A percentile compares a stretch with the other conserved stretches of the same genome.
Evolutionary conservation across 2,797 vertebrate species (phyloP).

Genomic region (Channa striata): DNA sequence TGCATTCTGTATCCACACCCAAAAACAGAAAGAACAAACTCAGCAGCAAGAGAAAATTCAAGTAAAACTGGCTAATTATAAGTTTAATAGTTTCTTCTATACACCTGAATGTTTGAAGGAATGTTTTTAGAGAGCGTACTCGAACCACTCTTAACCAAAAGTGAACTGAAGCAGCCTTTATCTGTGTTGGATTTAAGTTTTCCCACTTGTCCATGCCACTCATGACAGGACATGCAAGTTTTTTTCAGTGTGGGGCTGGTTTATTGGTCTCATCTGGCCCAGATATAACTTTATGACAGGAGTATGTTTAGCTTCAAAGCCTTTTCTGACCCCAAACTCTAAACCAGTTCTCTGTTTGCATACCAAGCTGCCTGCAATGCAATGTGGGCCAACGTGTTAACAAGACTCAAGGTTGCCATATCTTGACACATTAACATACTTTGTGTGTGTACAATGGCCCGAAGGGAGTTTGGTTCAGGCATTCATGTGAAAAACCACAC

Average conservation of each 20-base stretch:
- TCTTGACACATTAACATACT: slow-evolving; percentile 71
- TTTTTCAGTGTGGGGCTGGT: slow-evolving; percentile 37
- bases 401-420: slow-evolving; percentile 64
- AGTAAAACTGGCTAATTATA: not conserved
- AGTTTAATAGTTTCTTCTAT: slow-evolving; percentile 4
- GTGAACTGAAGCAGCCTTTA: slow-evolving; percentile 7
- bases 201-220: slow-evolving; percentile 38
- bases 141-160: not conserved
- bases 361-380: slow-evolving; percentile 61
- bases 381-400: slow-evolving; percentile 71
- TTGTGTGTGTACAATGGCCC: slow-evolving; percentile 41
- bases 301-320: slow-evolving; percentile 67
- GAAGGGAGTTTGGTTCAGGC: slow-evolving; percentile 44
- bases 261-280: slow-evolving; percentile 65
- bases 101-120: slow-evolving; percentile 1
- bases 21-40: slow-evolving; percentile 5
- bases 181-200: slow-evolving; percentile 19
- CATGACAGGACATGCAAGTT: slow-evolving; percentile 38
- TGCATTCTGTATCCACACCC: not conserved
- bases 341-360: slow-evolving; percentile 62
- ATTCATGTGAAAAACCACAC: slow-evolving; percentile 64
- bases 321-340: slow-evolving; percentile 61
- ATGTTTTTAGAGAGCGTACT: not conserved
- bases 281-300: slow-evolving; percentile 64
- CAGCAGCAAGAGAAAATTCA: not conserved